These are phyloP conservation scores for Leptinotarsa peninsularis DNA, from an alignment of 2,888 invertebrate genomes.

Conservation along the genomic window DNA sequence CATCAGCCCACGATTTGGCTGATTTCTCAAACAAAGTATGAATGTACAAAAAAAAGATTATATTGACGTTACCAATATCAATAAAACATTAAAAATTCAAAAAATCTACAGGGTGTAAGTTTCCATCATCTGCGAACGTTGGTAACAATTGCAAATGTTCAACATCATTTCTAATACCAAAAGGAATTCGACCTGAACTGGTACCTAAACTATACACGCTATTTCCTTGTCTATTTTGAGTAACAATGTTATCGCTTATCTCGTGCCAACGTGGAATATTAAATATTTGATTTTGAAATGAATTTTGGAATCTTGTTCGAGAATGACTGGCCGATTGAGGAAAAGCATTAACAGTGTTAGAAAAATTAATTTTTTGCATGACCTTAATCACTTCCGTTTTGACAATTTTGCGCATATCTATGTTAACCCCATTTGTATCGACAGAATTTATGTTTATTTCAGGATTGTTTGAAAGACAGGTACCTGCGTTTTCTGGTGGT, in stretches of 20 bases:
- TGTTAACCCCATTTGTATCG: background rate
- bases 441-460: background rate
- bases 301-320: background rate
- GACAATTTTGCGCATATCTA: background rate
- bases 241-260: background rate
- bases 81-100: background rate
- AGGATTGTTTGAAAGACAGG: background rate
- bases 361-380: background rate
- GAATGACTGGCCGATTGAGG: background rate
- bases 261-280: background rate
- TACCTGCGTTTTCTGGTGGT: background rate
- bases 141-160: background rate
- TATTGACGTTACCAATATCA: background rate
- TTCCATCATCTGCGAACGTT: background rate
- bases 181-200: background rate
- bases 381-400: background rate
- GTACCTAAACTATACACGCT: background rate
- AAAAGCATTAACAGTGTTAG: background rate
- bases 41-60: background rate
- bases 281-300: background rate
- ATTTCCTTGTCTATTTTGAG: background rate
- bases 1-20: background rate
- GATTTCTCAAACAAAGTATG: background rate
- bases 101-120: background rate
- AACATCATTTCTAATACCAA: background rate